These are phyloP conservation scores for Lateolabrax maculatus DNA, from an alignment of 2,797 vertebrate genomes.

Conservation along the genomic window DNA sequence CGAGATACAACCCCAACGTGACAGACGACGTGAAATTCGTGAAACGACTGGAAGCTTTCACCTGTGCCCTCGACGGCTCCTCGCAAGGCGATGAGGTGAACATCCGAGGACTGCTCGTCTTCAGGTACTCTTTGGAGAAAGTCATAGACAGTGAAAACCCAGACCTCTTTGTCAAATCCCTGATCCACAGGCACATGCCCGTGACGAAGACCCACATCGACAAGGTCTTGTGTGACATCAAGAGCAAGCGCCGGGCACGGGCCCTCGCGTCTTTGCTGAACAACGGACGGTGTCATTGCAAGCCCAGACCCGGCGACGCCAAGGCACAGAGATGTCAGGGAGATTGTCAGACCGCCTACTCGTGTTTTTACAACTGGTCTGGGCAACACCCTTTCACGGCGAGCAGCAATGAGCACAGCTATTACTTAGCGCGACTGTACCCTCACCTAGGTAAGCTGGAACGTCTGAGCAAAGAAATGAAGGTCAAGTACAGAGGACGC, in stretches of 20 bases:
- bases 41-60: background rate
- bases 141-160: background rate
- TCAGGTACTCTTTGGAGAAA: constrained; percentile 8
- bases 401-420: background rate
- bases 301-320: too few species aligned
- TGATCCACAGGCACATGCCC: constrained; percentile 18
- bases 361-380: constrained; percentile 11
- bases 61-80: background rate
- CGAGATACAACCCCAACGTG: background rate
- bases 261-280: fast-evolving
- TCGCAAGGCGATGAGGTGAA: too few species aligned
- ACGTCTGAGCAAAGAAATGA: constrained; percentile 34
- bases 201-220: background rate
- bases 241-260: background rate
- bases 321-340: fast-evolving
- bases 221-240: background rate
- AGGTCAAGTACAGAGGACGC: background rate
- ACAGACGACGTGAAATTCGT: background rate
- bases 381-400: fast-evolving
- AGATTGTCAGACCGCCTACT: background rate
- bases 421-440: constrained; percentile 3
- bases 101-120: background rate
- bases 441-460: constrained; percentile 27
- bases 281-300: background rate
- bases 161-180: fast-evolving